Base-by-base conservation (phyloP, 2,888 invertebrate genomes). In the Lepidochitona cinerea region DNA sequence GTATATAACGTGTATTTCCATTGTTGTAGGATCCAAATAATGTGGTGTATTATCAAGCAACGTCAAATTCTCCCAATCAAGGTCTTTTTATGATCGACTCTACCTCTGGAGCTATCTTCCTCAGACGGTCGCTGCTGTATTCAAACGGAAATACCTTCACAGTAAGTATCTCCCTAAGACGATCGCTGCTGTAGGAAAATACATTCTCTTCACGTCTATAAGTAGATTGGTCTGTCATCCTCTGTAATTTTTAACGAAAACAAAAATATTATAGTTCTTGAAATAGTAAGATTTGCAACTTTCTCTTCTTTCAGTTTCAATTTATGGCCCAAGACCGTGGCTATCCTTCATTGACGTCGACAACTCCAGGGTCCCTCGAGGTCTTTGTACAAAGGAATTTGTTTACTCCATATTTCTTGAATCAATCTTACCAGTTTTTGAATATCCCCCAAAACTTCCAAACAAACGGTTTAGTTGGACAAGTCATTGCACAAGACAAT, bases 11-110 rank as follows among this genome's bases (percentile, higher is more conserved):
- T 41, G 18, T 12, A 41, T 41, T 41, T 41, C 18, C 41, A 12
- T 18, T 49, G 49, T 78, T 83, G 35, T 81, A 87, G 88, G 75
- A 76, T 23, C 88, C 88, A 7, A 84, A 88, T 79, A 87, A 87
- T 76, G 79, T 81, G 64, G 79, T 88, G 14, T 68, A 72, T 14
- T 88, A 86, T 74, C 74, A 67, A 18, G 72, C 85, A 36, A 70
- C 74, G 12, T 37, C 79, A 23, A 65, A 35, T 18, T 74, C 81
- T 4, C 69, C 68, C 59, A 78, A 77, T 64, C 68, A 59, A 14
- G 75, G 81, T 59, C 69, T 81, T 64, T 85, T 85, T 76, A 79
- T 70, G 67, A 71, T 82, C 26, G 76, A 81, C 37, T 67, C 71
- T 2, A 70, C 23, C 23, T 79, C 73, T 41, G 85, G 84, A 49